A percentile compares a stretch with the other conserved stretches of the same genome.
Conservation (phyloP, 2,888 invertebrate species). For the Leptinotarsa peninsularis region DNA sequence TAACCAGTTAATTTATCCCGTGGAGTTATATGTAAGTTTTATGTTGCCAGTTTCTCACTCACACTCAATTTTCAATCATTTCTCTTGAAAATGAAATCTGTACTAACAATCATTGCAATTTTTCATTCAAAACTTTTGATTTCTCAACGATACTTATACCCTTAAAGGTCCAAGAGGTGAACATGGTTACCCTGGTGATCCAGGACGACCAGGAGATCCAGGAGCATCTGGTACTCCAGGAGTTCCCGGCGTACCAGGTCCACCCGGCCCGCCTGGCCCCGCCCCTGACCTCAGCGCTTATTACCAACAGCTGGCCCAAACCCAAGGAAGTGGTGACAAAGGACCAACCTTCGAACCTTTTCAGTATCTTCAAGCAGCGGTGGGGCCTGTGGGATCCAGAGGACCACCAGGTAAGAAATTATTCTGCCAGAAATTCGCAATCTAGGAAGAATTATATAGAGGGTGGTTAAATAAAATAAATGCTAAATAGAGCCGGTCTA, state of each 20-base stretch:
- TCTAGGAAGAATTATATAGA: no score
- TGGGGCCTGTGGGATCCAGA: constrained; percentile 83
- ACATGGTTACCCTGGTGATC: constrained; percentile 69
- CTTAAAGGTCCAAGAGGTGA: constrained; percentile 67
- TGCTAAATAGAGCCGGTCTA: no score
- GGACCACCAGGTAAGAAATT: constrained; percentile 71
- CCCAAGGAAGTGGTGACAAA: constrained; percentile 80
- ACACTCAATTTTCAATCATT: no score
- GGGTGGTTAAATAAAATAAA: no score
- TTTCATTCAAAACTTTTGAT: background rate
- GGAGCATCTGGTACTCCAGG: constrained; percentile 75
- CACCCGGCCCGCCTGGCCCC: constrained; percentile 73
- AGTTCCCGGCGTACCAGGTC: constrained; percentile 76
- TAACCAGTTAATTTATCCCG: no score
- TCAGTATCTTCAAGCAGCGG: constrained; percentile 83
- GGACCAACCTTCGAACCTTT: constrained; percentile 75
- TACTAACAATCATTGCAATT: no score
- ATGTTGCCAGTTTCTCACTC: no score
- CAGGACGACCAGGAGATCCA: constrained; percentile 72
- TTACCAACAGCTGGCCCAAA: constrained; percentile 79
- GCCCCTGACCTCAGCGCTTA: constrained; percentile 81
- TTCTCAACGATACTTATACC: background rate
- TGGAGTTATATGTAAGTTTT: no score
- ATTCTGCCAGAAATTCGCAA: no score
- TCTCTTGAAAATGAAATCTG: no score